Evolutionary conservation across 2,797 vertebrate species (phyloP).

Genomic region (Squalus acanthias): DNA sequence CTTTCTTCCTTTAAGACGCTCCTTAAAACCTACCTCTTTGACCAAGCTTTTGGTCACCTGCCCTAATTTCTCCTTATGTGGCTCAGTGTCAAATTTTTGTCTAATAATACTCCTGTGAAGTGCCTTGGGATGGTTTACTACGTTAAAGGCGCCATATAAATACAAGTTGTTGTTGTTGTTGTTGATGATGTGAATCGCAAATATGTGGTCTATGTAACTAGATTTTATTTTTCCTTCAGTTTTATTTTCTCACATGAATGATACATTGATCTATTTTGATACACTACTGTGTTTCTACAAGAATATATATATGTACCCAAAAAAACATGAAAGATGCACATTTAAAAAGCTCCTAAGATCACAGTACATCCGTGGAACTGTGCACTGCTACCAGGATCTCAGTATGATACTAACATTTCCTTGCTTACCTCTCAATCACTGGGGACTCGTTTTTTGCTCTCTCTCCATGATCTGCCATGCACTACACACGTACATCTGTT

Average conservation of each 20-base stretch:
- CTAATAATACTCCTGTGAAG: too few relatives aligned
- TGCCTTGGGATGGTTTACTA: too few relatives aligned
- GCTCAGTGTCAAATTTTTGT: too few relatives aligned
- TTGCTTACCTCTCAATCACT: not conserved
- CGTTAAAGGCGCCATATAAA: too few relatives aligned
- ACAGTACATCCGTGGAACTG: not conserved
- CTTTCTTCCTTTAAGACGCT: too few relatives aligned
- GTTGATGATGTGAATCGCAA: not conserved
- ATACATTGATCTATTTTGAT: not conserved
- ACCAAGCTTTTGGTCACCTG: too few relatives aligned
- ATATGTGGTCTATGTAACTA: not conserved
- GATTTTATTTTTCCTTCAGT: slow-evolving; percentile 5
- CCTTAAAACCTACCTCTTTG: too few relatives aligned
- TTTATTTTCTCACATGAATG: not conserved
- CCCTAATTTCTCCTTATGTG: too few relatives aligned
- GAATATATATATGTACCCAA: not conserved
- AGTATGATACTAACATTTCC: not conserved
- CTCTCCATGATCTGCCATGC: not conserved
- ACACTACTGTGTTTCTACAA: not conserved
- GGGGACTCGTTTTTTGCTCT: not conserved
- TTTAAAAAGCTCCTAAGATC: not conserved
- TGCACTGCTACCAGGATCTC: not conserved
- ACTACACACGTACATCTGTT: slow-evolving; percentile 28
- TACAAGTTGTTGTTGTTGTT: not conserved
- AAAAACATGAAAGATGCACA: not conserved